phyloP scores from a whole-genome alignment of 2,113 vertebrate genomes.

The Platichthys flesus region DNA sequence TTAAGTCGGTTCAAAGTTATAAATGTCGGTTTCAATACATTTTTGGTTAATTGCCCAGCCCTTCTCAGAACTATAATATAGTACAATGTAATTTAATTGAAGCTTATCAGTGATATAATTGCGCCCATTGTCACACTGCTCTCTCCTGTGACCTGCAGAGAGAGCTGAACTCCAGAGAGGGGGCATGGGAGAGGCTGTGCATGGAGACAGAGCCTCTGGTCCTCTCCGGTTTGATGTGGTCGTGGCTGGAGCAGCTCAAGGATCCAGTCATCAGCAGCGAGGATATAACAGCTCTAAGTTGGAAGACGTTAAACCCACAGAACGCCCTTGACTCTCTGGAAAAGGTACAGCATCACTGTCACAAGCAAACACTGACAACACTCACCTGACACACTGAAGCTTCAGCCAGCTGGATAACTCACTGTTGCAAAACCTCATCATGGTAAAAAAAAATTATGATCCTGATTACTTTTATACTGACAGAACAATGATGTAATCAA shows the following conservation, averaged over 20 bases:
- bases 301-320: slow-evolving; percentile 76
- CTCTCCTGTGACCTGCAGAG: slow-evolving; percentile 76
- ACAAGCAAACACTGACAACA: not conserved
- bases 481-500: no score
- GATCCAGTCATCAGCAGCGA: slow-evolving; percentile 89
- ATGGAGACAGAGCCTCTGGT: slow-evolving; percentile 90
- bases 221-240: slow-evolving; percentile 94
- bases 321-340: slow-evolving; percentile 86
- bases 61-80: no score
- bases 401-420: no score
- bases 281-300: slow-evolving; percentile 83
- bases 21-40: no score
- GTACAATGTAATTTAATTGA: no score
- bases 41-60: no score
- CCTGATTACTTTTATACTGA: no score
- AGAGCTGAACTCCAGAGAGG: slow-evolving; percentile 92
- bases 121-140: not conserved
- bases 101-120: no score
- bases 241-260: slow-evolving; percentile 96
- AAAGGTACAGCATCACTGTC: slow-evolving; percentile 82
- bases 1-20: no score
- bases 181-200: slow-evolving; percentile 93
- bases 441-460: no score
- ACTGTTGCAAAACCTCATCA: no score
- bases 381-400: no score